Evolutionary conservation across 2,888 invertebrate genomes (phyloP), one percentile per base, ranked within the genome.

Genomic region (Perithous albicinctus): DNA sequence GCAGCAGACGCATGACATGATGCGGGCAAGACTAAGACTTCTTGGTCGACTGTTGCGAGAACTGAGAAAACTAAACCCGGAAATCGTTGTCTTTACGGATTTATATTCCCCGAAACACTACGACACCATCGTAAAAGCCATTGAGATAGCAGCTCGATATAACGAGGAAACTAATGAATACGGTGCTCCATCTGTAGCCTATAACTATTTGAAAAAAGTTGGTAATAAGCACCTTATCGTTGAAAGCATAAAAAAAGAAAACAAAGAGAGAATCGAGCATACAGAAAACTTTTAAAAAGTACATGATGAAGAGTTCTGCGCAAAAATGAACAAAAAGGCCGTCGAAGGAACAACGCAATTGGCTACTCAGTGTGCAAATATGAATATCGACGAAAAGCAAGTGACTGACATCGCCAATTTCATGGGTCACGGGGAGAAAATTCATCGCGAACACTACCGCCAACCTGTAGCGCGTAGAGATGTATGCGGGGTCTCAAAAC

Each of bases 1-100:
- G 18, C 76, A 84, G 29, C 79, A 84, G 20, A 78, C 74, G 15
- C 76, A 74, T 46, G 56, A 70, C 18, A 70, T 82, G 66, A 82
- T 84, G 2, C 59, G 79, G 18, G 32, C 75, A 23, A 70, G 82
- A 26, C 18, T 84, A 38, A 48, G 82, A 41, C 51, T 59, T 63
- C 67, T 84, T 41, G 84, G 84, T 35, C 56, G 76, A 48, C 51
- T 82, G 38, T 43, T 82, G 41, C 10, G 66, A 46, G 72, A 64
- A 70, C 18, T 78, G 26, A 82, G 35, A 15, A 54, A 80, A 59
- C 67, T 66, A 18, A 73, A 73, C 73, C 18, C 67, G 3, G 48
- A 64, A 7, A 59, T 80, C n/a, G 15, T 56, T 12, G 64, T 48
- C 32, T 76, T 80, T 51, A 41, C 48, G 35, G 66, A 59, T 46